Base-by-base conservation (phyloP, 2,888 invertebrate species). In the Apamea anceps region DNA sequence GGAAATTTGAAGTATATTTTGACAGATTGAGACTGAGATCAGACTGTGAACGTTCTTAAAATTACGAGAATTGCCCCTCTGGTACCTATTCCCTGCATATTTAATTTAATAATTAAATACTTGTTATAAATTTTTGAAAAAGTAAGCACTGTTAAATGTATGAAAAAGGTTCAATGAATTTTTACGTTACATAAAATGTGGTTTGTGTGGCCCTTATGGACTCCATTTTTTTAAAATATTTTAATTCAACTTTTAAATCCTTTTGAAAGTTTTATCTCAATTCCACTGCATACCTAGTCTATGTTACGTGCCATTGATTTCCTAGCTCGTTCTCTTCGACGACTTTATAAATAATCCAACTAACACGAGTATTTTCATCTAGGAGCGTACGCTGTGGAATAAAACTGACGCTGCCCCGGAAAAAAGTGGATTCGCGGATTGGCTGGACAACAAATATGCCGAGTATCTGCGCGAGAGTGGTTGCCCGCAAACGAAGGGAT, bases 361-460 rank as follows among this genome's bases (percentile, higher is more conserved):
- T n/a, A 37, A 25, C 2, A 21, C 57, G 15, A 51, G 2, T 75
- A 28, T 82, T 60, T 62, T 74, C 8, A 65, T 77, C 51, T 57
- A 93, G 93, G 93, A 93, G 13, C 92, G 82, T 21, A 65, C 82
- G n/a, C 72, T 81, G 37, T 68, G 72, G 8, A 78, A 77, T 65
- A 90, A 72, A 77, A 71, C 60, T 18, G 79, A 80, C 6, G 77
- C 83, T 15, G 80, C 85, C 32, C 86, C 83, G 0, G 91, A 93
- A 13, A 80, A 92, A 72, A 84, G 85, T 25, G 93, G 90, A 6
- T 96, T 96, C 75, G 95, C 96, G 0, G 80, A 80, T n/a, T 96
- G 96, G 96, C 90, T 96, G 68, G 96, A 96, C 87, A 74, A 85
- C 48, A 96, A 96, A 88, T 96, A 96, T 75, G 88, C 92, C 3